Evolutionary conservation across 2,113 vertebrate genomes (phyloP).

Genomic region (Siphamia tubifer): DNA sequence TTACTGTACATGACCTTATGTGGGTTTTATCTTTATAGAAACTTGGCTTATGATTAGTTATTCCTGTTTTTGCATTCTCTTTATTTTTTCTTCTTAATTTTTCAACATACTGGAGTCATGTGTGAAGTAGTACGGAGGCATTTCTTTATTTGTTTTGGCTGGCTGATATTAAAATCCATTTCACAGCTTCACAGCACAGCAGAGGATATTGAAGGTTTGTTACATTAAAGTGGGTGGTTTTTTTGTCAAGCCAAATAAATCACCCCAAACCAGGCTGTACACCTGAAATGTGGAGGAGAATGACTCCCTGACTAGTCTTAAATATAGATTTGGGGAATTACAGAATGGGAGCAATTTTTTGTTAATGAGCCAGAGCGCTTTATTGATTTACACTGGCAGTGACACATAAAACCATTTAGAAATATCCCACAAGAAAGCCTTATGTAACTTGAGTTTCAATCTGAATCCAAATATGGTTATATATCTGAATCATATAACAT

Average conservation of each 20-base stretch:
- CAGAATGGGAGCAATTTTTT: constrained; percentile 2
- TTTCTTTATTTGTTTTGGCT: background rate
- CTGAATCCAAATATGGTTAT: constrained; percentile 42
- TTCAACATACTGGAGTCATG: background rate
- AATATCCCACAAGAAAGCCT: constrained; percentile 46
- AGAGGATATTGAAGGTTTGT: constrained; percentile 8
- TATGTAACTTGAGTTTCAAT: constrained; percentile 15
- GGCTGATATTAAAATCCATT: constrained; percentile 7
- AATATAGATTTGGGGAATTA: background rate
- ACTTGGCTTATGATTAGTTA: background rate
- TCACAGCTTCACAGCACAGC: background rate
- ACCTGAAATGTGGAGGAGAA: background rate
- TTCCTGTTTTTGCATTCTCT: background rate
- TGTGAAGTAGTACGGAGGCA: background rate
- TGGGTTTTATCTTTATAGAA: too few species aligned
- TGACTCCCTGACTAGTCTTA: background rate
- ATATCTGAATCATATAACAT: background rate
- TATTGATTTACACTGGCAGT: constrained; percentile 46
- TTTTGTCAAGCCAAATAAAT: constrained; percentile 27
- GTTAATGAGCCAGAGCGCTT: constrained; percentile 10
- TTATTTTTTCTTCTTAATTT: too few species aligned
- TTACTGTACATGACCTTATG: too few species aligned
- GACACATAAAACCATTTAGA: constrained; percentile 35
- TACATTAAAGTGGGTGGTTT: background rate
- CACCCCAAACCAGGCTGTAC: background rate